phyloP scores from a whole-genome alignment of 1,140 invertebrate species.

The Sarcophaga bullata region DNA sequence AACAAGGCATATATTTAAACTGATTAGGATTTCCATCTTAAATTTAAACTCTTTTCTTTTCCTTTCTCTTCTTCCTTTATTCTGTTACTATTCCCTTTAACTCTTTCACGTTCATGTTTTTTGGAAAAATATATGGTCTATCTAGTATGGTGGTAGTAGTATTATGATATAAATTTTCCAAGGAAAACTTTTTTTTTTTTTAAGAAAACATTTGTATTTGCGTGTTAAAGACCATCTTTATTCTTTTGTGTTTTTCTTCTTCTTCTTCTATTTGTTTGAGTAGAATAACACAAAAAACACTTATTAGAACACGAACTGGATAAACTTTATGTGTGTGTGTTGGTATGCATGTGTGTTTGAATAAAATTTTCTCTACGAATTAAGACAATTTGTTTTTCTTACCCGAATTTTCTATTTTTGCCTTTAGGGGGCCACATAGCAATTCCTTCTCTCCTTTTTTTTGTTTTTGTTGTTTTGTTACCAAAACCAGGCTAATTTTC shows the following conservation, averaged over 20 bases:
- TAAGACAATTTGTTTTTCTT: constrained; percentile 33
- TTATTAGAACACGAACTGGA: too few species aligned
- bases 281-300: too few species aligned
- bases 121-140: too few species aligned
- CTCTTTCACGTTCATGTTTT: too few species aligned
- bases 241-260: too few species aligned
- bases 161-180: background rate
- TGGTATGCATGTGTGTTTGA: too few species aligned
- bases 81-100: too few species aligned
- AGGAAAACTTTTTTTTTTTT: background rate
- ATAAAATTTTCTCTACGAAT: constrained; percentile 18
- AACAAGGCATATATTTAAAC: constrained; percentile 35
- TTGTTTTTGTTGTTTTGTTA: background rate
- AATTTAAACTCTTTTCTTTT: constrained; percentile 19
- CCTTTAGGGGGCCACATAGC: background rate
- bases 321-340: too few species aligned
- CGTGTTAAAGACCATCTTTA: constrained; percentile 35
- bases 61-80: background rate
- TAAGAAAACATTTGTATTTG: constrained; percentile 21
- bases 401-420: constrained; percentile 19
- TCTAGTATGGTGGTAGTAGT: too few species aligned
- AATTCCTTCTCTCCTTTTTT: too few species aligned
- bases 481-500: constrained; percentile 31
- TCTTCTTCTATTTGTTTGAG: too few species aligned
- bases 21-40: constrained; percentile 33